These are phyloP conservation scores for Linnaemya tessellans DNA, from an alignment of 2,888 invertebrate species.

Conservation along the genomic window DNA sequence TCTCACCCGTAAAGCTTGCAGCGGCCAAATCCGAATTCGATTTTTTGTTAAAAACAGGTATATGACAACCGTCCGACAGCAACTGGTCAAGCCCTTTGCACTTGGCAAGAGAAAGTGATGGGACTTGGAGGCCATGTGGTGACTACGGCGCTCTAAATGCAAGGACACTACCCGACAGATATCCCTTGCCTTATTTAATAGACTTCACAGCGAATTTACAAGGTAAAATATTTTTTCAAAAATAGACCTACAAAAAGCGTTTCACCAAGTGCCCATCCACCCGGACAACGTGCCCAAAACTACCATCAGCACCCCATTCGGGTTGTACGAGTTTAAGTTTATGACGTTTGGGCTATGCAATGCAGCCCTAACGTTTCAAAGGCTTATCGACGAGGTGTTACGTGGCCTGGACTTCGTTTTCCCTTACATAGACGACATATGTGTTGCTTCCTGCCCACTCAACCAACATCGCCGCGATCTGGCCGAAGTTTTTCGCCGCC, in stretches of 20 bases:
- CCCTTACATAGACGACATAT: constrained; percentile 52
- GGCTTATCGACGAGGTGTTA: constrained; percentile 62
- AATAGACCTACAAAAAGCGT: too few relatives aligned
- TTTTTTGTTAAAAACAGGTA: constrained; percentile 76
- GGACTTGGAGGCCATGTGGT: too few relatives aligned
- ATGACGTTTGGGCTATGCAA: constrained; percentile 62
- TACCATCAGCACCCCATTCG: too few relatives aligned
- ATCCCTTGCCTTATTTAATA: constrained; percentile 23
- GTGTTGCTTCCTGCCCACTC: background rate
- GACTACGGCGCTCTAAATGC: too few relatives aligned
- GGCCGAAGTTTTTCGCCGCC: too few relatives aligned
- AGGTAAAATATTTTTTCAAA: too few relatives aligned
- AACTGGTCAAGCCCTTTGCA: too few relatives aligned
- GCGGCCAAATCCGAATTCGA: constrained; percentile 54
- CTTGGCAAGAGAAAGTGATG: too few relatives aligned
- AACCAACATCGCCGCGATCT: constrained; percentile 1
- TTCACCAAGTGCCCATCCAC: too few relatives aligned
- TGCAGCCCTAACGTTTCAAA: constrained; percentile 64
- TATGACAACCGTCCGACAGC: too few relatives aligned
- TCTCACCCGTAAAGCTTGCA: constrained; percentile 19
- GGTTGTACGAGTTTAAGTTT: background rate
- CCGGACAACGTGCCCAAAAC: too few relatives aligned
- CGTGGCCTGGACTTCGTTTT: constrained; percentile 50
- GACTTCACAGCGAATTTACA: constrained; percentile 22
- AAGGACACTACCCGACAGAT: too few relatives aligned